Percentiles rank a stretch among this genome's conserved stretches.
phyloP scores from a whole-genome alignment of 2,113 vertebrate species.

The Saimiri boliviensis region DNA sequence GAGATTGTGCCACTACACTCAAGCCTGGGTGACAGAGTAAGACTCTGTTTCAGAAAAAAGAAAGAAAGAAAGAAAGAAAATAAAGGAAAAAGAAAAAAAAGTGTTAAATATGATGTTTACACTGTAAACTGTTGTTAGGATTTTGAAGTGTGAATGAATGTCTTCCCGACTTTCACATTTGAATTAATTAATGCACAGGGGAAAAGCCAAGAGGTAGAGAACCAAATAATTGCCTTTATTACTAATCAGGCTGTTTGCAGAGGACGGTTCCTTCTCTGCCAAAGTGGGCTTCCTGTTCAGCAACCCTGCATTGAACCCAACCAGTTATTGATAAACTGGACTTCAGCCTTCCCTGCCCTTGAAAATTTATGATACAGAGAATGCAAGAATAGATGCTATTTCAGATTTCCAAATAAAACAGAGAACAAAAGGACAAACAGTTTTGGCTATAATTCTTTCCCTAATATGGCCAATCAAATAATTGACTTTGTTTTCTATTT shows the following conservation, averaged over 20 bases:
- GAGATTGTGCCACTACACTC: no score
- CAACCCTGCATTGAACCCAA: not conserved
- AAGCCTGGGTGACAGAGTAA: no score
- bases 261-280: no score
- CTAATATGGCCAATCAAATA: not conserved
- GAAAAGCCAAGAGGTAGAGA: not conserved
- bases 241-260: not conserved
- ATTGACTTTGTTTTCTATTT: not conserved
- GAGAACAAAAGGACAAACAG: not conserved
- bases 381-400: not conserved
- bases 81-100: no score
- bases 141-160: not conserved
- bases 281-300: not conserved
- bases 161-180: not conserved
- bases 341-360: not conserved
- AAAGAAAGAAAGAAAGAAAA: no score
- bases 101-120: no score
- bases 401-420: not conserved
- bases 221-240: not conserved
- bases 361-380: not conserved
- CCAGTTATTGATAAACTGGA: not conserved
- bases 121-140: not conserved
- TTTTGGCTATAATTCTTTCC: not conserved
- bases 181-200: not conserved
- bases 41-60: no score